Base-by-base conservation (phyloP, 2,888 invertebrate genomes). In the Hypercompe scribonia region DNA sequence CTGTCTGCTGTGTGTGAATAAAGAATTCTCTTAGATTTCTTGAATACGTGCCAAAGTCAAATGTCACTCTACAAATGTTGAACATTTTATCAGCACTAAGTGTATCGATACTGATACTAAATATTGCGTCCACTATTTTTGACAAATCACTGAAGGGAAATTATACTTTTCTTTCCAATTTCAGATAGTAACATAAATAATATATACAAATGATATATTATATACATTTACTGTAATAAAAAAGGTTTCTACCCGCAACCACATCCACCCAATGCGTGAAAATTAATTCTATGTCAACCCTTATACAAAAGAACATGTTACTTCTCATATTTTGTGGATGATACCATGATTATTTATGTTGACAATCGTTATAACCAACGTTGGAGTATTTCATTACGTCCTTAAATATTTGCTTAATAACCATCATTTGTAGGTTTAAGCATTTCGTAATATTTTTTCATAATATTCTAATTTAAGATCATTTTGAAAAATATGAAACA, bases 261-360 rank as follows among this genome's bases (percentile, higher is more conserved):
- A n/a, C 50, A n/a, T 54, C 50, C 4, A 3, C 18, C 50, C 11
- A 7, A 54, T 54, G 24, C n/a, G 24, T n/a, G n/a, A 54, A 54
- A 54, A 54, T 54, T 54, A 54, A n/a, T 54, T 54, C 11, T 10
- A n/a, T 4, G 50, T 54, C 50, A 54, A 54, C 50, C 50, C 50
- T 54, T 54, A 11, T 24, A n/a, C 24, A 54, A 54, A 54, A n/a
- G n/a, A n/a, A n/a, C 11, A 54, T 54, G 50, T 3, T 54, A n/a
- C 50, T 24, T 24, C 8, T 10, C 50, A 50, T 50, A 50, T 24
- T 21, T 54, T 54, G 50, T 54, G 24, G 11, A n/a, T 3, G 10
- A 54, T 54, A 54, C 50, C n/a, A n/a, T 54, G n/a, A 54, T 54
- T 54, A 54, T 24, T 54, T 54, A 54, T 54, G 50, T n/a, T 54